A percentile compares a stretch with the other conserved stretches of the same genome.
Conservation (phyloP, 1,140 invertebrate species). For the Bicyclus anynana region DNA sequence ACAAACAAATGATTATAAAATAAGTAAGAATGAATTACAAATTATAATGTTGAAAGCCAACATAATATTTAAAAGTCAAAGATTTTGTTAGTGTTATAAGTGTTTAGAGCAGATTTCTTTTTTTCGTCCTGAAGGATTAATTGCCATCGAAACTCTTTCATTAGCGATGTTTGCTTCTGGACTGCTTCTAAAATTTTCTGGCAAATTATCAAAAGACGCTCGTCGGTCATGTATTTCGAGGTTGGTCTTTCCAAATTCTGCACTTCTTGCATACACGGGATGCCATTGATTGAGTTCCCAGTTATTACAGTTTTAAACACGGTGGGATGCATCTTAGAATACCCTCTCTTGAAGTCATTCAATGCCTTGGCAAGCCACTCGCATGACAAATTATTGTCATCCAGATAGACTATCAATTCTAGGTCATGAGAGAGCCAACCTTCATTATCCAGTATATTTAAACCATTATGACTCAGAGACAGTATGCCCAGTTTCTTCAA, state of each 20-base stretch:
- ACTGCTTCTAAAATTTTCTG: slow-evolving; percentile 61
- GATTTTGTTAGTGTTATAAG: no score
- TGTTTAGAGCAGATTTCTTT: slow-evolving; percentile 1
- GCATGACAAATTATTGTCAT: slow-evolving; percentile 54
- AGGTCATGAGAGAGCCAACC: slow-evolving; percentile 47
- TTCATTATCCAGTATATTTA: slow-evolving; percentile 42
- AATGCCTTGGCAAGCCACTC: slow-evolving; percentile 50
- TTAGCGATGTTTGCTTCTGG: slow-evolving; percentile 45
- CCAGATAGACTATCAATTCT: slow-evolving; percentile 49
- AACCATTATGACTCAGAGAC: slow-evolving; percentile 47
- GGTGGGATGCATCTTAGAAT: slow-evolving; percentile 49
- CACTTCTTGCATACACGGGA: slow-evolving; percentile 42
- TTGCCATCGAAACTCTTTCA: slow-evolving; percentile 36
- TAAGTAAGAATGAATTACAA: neutral
- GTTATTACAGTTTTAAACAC: slow-evolving; percentile 22
- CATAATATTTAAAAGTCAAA: no score
- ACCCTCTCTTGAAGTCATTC: slow-evolving; percentile 51
- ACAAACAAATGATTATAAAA: no score
- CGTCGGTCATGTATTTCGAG: slow-evolving; percentile 33
- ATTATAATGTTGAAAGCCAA: no score
- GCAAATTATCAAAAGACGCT: slow-evolving; percentile 46
- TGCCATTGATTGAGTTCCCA: slow-evolving; percentile 46
- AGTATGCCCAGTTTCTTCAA: slow-evolving; percentile 43
- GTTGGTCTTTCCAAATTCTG: slow-evolving; percentile 2
- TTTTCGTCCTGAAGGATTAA: slow-evolving; percentile 24